Conservation (phyloP, 2,888 invertebrate genomes). For the Hydraecia micacea region DNA sequence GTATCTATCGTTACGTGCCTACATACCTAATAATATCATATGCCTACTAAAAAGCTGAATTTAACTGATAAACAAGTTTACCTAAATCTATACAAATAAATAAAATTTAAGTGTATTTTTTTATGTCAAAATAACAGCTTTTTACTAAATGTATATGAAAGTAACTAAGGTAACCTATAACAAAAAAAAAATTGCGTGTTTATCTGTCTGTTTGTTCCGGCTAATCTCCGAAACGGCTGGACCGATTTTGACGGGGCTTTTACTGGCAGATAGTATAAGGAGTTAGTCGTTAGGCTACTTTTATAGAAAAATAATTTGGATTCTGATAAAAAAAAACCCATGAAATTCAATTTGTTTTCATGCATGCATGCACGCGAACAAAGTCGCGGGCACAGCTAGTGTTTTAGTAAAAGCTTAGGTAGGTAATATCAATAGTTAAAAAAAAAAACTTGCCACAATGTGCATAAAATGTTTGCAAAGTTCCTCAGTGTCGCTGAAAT, state of each 20-base stretch:
- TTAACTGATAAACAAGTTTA: neutral
- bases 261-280: too few relatives aligned
- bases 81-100: neutral
- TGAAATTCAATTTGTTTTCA: too few relatives aligned
- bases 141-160: neutral
- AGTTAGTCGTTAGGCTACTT: too few relatives aligned
- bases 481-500: neutral
- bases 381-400: too few relatives aligned
- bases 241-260: neutral
- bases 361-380: too few relatives aligned
- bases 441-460: neutral
- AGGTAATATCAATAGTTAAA: neutral
- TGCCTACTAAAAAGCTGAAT: neutral
- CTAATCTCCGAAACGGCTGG: too few relatives aligned
- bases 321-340: too few relatives aligned
- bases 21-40: constrained; percentile 11
- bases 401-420: neutral
- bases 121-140: neutral
- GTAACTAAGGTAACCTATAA: neutral
- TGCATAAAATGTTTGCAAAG: neutral
- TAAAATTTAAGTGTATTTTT: neutral
- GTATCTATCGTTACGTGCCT: constrained; percentile 17
- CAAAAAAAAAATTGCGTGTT: neutral
- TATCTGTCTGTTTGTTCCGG: neutral
- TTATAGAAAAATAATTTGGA: too few relatives aligned